Evolutionary conservation across 2,113 vertebrate genomes (phyloP).

Genomic region (Tachysurus fulvidraco): DNA sequence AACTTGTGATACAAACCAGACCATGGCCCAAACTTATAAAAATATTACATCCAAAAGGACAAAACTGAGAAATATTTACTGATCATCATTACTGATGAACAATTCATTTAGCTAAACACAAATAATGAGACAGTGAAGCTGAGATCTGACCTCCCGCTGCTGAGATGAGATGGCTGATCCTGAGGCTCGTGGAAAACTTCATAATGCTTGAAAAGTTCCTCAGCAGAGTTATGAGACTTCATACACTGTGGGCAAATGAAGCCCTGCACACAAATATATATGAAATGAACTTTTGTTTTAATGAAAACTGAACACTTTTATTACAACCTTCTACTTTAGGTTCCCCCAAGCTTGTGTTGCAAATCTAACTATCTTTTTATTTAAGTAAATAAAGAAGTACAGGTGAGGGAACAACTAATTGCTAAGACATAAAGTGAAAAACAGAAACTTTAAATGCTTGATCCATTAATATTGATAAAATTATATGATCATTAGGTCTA

Average conservation of each 20-base stretch:
- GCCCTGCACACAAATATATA: slow-evolving; percentile 75
- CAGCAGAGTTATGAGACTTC: slow-evolving; percentile 97
- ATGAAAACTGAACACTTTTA: too few species aligned
- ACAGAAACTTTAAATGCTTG: background rate
- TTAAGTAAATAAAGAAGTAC: background rate
- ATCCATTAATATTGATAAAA: background rate
- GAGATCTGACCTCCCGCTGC: slow-evolving; percentile 78
- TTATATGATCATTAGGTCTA: background rate
- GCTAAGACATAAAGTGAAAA: background rate
- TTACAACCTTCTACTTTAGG: background rate
- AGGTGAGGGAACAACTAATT: background rate
- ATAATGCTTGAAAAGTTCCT: slow-evolving; percentile 98
- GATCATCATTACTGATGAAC: background rate
- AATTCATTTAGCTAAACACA: background rate
- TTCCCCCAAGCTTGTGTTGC: background rate
- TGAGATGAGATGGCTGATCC: slow-evolving; percentile 80
- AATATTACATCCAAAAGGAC: background rate
- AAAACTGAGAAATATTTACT: background rate
- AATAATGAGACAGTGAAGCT: background rate
- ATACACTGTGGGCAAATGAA: slow-evolving; percentile 99
- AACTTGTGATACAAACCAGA: background rate
- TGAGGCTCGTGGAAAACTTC: slow-evolving; percentile 90
- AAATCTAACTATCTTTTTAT: background rate
- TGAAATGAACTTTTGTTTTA: too few species aligned
- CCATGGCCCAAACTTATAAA: background rate